phyloP scores from a whole-genome alignment of 2,888 invertebrate species.

The Neocrepidodera transversa region DNA sequence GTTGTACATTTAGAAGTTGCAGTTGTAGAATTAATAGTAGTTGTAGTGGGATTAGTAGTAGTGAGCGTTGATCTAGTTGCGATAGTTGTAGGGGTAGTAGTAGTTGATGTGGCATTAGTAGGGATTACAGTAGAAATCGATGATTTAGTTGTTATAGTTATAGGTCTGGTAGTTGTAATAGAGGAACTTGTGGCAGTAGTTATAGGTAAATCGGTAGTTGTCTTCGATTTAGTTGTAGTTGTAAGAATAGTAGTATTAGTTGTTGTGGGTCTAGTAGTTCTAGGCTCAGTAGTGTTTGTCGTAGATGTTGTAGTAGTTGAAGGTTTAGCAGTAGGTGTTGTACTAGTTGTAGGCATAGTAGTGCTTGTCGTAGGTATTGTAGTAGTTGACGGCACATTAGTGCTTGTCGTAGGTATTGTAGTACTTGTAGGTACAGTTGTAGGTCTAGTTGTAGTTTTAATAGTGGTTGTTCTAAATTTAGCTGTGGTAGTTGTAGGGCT shows the following conservation, averaged over 20 bases:
- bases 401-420: background rate
- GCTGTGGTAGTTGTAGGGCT: background rate
- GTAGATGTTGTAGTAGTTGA: background rate
- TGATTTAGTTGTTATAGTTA: background rate
- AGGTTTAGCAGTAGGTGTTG: no score
- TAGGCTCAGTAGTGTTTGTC: no score
- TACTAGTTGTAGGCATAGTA: background rate
- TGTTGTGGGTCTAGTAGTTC: background rate
- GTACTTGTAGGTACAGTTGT: background rate
- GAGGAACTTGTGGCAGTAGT: background rate
- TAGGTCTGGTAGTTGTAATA: background rate
- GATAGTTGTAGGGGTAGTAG: background rate
- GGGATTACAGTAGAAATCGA: background rate
- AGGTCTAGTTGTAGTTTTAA: background rate
- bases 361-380: background rate
- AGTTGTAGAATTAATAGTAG: no score
- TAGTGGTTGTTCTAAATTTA: background rate
- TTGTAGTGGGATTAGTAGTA: background rate
- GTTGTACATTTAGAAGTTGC: no score
- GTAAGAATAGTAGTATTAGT: background rate
- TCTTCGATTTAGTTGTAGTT: background rate
- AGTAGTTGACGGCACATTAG: background rate
- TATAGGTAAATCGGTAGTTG: background rate
- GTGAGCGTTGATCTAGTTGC: background rate
- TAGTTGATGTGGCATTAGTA: no score